A percentile compares a stretch with the other conserved stretches of the same genome.
Conservation (phyloP, 2,888 invertebrate species). For the Desoria tigrina region DNA sequence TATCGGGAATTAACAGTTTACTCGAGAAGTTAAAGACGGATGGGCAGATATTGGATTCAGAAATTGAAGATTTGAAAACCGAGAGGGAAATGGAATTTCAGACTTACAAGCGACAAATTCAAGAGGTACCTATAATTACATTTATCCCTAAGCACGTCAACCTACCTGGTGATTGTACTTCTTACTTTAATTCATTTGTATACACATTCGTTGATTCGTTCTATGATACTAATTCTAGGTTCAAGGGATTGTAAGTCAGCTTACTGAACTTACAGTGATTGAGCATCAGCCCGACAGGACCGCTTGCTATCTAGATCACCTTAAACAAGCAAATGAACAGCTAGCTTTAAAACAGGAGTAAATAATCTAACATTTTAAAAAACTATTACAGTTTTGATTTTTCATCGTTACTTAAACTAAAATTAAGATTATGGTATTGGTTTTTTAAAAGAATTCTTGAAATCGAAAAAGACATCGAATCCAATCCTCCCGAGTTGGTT, state of each 20-base stretch:
- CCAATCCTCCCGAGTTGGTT: slow-evolving; percentile 29
- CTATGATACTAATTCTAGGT: not conserved
- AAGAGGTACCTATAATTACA: slow-evolving; percentile 1
- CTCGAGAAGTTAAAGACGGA: slow-evolving; percentile 7
- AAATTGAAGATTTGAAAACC: slow-evolving; percentile 21
- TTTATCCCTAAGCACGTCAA: too few relatives aligned
- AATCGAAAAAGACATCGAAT: slow-evolving; percentile 12
- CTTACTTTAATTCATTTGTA: too few relatives aligned
- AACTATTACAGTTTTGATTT: too few relatives aligned
- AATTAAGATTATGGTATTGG: too few relatives aligned
- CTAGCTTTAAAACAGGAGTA: not conserved
- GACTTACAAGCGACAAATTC: not conserved
- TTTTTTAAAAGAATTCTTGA: not conserved
- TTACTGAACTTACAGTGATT: not conserved
- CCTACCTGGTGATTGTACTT: too few relatives aligned
- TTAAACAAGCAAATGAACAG: not conserved
- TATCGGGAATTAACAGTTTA: not conserved
- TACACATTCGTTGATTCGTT: too few relatives aligned
- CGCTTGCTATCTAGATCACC: not conserved
- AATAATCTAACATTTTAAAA: too few relatives aligned
- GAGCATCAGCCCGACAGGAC: not conserved
- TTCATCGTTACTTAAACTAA: too few relatives aligned
- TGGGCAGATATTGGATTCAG: slow-evolving; percentile 19
- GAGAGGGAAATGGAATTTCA: slow-evolving; percentile 12
- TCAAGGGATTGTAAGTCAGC: too few relatives aligned